A percentile compares a stretch with the other conserved stretches of the same genome.
These are phyloP conservation scores for Pogoniulus pusillus DNA, from an alignment of 2,797 vertebrate genomes.

Conservation along the genomic window DNA sequence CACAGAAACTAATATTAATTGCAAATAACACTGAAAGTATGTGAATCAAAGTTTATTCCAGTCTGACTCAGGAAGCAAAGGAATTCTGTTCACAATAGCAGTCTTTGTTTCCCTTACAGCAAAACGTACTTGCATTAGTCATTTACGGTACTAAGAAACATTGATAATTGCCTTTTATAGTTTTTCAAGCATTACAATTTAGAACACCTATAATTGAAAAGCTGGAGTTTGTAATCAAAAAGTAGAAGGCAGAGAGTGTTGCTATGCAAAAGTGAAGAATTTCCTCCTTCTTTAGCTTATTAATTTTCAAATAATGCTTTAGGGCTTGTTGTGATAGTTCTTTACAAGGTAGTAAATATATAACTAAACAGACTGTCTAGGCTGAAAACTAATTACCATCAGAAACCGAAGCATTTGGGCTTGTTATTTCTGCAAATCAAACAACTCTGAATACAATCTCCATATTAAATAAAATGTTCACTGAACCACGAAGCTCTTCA, in stretches of 20 bases:
- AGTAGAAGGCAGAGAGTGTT: slow-evolving; percentile 75
- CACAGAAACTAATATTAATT: slow-evolving; percentile 68
- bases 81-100: slow-evolving; percentile 64
- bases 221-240: slow-evolving; percentile 82
- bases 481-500: slow-evolving; percentile 63
- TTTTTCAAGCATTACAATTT: slow-evolving; percentile 80
- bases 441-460: slow-evolving; percentile 76
- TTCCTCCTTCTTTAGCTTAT: slow-evolving; percentile 83
- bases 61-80: slow-evolving; percentile 59
- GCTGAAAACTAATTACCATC: slow-evolving; percentile 83
- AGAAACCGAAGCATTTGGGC: slow-evolving; percentile 78
- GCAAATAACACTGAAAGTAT: slow-evolving; percentile 56
- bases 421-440: slow-evolving; percentile 82
- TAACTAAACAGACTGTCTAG: slow-evolving; percentile 82
- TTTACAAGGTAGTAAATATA: slow-evolving; percentile 83
- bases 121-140: slow-evolving; percentile 78
- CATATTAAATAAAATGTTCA: slow-evolving; percentile 73
- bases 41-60: slow-evolving; percentile 63
- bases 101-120: slow-evolving; percentile 73
- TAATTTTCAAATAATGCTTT: slow-evolving; percentile 85
- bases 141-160: slow-evolving; percentile 80
- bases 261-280: slow-evolving; percentile 80
- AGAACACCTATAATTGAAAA: slow-evolving; percentile 84
- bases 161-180: slow-evolving; percentile 83
- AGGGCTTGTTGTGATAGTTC: slow-evolving; percentile 84